Conservation (phyloP, 2,888 invertebrate species). For the Nematopogon swammerdamellus region DNA sequence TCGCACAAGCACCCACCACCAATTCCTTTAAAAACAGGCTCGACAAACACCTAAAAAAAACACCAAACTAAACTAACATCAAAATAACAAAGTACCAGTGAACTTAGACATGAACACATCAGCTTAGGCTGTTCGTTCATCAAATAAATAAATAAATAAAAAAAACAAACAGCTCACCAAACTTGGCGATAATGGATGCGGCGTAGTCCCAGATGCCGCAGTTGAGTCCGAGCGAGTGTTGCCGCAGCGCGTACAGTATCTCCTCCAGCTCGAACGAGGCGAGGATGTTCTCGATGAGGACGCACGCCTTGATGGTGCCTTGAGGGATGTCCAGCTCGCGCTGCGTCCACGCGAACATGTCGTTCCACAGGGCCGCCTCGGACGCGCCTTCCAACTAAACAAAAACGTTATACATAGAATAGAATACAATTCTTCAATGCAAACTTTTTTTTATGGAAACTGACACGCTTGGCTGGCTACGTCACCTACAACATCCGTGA, state of each 20-base stretch:
- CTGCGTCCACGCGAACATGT: slow-evolving; percentile 64
- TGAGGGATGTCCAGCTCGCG: slow-evolving; percentile 49
- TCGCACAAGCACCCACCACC: no score
- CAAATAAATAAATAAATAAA: not conserved
- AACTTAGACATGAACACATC: no score
- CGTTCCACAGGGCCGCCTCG: slow-evolving; percentile 68
- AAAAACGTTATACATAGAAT: slow-evolving; percentile 8
- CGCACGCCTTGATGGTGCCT: slow-evolving; percentile 67
- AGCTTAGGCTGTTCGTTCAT: no score
- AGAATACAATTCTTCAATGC: no score
- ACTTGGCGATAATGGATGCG: slow-evolving; percentile 63
- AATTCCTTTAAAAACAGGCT: no score
- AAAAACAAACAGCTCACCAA: slow-evolving; percentile 36
- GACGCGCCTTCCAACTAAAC: slow-evolving; percentile 56
- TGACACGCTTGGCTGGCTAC: no score
- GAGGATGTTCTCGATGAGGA: slow-evolving; percentile 68
- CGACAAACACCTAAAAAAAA: no score
- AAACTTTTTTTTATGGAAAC: no score
- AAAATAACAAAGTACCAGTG: no score
- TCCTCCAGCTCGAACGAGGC: slow-evolving; percentile 67
- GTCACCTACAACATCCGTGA: no score
- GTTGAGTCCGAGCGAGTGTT: slow-evolving; percentile 67
- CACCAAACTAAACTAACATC: no score
- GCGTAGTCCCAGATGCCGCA: slow-evolving; percentile 76
- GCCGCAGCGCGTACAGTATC: slow-evolving; percentile 61